Evolutionary conservation across 1,140 invertebrate species (phyloP).

Genomic region (Drosophila seguyi): DNA sequence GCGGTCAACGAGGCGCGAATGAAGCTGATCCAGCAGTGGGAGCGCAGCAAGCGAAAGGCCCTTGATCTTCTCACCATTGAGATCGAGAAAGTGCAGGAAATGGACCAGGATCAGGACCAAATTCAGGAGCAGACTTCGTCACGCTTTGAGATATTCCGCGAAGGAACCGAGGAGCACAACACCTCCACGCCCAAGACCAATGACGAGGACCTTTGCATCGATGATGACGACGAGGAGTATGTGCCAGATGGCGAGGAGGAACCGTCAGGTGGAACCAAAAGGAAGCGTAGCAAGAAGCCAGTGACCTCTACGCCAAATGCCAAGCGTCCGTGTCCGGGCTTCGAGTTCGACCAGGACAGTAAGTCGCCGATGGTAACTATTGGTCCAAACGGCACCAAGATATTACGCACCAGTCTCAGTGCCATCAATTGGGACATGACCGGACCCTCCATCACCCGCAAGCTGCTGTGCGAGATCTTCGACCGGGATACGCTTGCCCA

Average conservation of each 20-base stretch:
- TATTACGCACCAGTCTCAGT: slow-evolving; percentile 52
- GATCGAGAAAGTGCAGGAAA: slow-evolving; percentile 62
- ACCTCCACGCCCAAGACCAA: slow-evolving; percentile 65
- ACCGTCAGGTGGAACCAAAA: slow-evolving; percentile 28
- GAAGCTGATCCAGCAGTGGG: slow-evolving; percentile 57
- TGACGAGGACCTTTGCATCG: slow-evolving; percentile 37
- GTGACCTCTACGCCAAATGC: slow-evolving; percentile 51
- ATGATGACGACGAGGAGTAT: slow-evolving; percentile 63
- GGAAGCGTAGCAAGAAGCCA: slow-evolving; percentile 40
- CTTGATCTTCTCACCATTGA: slow-evolving; percentile 61
- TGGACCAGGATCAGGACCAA: slow-evolving; percentile 38
- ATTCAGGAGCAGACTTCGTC: slow-evolving; percentile 13
- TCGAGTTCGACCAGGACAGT: slow-evolving; percentile 58
- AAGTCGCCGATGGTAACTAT: slow-evolving; percentile 59
- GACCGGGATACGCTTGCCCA: slow-evolving; percentile 73
- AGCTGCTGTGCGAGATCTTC: slow-evolving; percentile 82
- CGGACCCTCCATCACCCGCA: slow-evolving; percentile 81
- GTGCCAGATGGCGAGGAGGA: slow-evolving; percentile 31
- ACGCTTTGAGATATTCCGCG: slow-evolving; percentile 41
- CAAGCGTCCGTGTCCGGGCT: slow-evolving; percentile 21
- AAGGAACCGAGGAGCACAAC: slow-evolving; percentile 55
- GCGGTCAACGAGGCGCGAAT: slow-evolving; percentile 54
- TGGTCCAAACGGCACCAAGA: slow-evolving; percentile 77
- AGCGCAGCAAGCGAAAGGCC: slow-evolving; percentile 59
- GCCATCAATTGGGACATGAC: slow-evolving; percentile 77